phyloP scores from a whole-genome alignment of 1,140 invertebrate species.

The Schlechtendalia chinensis region DNA sequence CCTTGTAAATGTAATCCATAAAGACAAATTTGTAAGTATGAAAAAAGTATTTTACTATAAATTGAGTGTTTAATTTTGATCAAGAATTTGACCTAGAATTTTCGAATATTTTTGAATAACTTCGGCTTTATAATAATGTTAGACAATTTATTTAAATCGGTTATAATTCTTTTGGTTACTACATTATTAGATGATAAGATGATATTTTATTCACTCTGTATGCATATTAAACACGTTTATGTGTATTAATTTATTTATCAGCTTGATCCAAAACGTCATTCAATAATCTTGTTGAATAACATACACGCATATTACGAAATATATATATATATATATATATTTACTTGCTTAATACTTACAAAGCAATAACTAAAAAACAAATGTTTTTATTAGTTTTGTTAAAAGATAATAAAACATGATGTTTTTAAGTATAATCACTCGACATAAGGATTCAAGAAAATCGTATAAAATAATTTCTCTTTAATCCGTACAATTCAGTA shows the following conservation, averaged over 20 bases:
- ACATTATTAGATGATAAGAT: neutral
- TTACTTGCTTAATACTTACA: neutral
- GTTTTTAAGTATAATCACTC: conserved; percentile 3
- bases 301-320: conserved; percentile 31
- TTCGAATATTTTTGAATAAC: neutral
- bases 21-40: neutral
- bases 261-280: conserved; percentile 31
- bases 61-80: neutral
- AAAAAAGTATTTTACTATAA: neutral
- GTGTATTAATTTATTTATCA: conserved; percentile 24
- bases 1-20: neutral
- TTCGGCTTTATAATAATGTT: neutral
- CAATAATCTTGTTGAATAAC: conserved; percentile 36
- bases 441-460: conserved; percentile 1
- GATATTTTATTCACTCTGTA: conserved; percentile 9
- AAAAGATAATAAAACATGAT: conserved; percentile 33
- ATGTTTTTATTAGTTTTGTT: conserved; percentile 33
- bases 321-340: too few relatives aligned
- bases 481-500: conserved; percentile 21
- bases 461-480: conserved; percentile 35
- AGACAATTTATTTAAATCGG: neutral
- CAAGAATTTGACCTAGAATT: neutral
- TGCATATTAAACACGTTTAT: neutral
- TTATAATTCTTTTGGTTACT: neutral
- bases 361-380: conserved; percentile 15